Conservation (phyloP, 2,797 vertebrate species). For the Mormyrops attenuatus region DNA sequence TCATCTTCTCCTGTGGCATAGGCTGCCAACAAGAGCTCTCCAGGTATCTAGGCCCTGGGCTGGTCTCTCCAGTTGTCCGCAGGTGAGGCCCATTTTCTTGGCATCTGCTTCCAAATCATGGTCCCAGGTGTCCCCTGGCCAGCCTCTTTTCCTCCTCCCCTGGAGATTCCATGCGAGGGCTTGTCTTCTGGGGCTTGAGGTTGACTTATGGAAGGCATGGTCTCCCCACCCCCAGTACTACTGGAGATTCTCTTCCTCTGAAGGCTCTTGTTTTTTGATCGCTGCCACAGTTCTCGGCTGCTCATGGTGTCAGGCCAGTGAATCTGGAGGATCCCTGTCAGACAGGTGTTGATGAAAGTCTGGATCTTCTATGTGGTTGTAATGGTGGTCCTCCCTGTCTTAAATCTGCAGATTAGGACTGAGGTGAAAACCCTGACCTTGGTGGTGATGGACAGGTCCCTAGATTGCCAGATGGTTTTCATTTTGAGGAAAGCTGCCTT, state of each 20-base stretch:
- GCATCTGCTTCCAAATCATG: neutral
- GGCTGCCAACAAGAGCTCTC: neutral
- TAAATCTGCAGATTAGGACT: neutral
- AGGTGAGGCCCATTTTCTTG: neutral
- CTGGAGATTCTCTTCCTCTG: neutral
- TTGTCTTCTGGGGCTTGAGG: neutral
- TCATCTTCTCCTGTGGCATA: neutral
- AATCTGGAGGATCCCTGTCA: slow-evolving; percentile 9
- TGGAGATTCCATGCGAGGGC: neutral
- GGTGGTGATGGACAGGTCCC: neutral
- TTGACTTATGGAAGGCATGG: neutral
- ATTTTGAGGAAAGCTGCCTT: neutral
- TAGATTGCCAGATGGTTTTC: slow-evolving; percentile 1
- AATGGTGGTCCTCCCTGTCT: neutral
- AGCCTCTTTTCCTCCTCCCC: slow-evolving; percentile 4
- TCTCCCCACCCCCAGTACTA: neutral
- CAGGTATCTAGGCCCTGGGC: neutral
- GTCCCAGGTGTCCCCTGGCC: neutral
- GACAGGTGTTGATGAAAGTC: slow-evolving; percentile 15
- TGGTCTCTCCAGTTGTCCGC: neutral
- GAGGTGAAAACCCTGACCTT: neutral
- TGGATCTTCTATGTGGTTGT: neutral
- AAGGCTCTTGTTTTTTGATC: neutral
- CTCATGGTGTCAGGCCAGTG: slow-evolving; percentile 12
- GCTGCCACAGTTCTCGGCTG: neutral